Evolutionary conservation across 2,888 invertebrate species (phyloP), one percentile per base, ranked within the genome.

Genomic region (Smittia sp.): DNA sequence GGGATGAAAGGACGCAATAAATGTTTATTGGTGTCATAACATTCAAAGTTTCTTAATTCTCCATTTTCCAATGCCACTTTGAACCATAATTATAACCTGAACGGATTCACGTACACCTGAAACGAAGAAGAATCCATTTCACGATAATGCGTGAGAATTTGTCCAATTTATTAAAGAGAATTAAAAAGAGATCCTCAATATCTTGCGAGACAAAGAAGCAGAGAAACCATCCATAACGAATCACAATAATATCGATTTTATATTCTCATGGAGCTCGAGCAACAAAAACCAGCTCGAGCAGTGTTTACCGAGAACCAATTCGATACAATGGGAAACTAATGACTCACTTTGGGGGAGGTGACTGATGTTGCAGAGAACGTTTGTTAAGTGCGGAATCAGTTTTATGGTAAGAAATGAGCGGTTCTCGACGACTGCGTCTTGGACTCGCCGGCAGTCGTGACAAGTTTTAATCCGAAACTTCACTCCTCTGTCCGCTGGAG

Each of bases 1-100:
- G 46, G 25, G 68, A 54, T 65, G 15, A 32, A 54, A 54, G 54
- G 70, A 70, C 58, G 58, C 58, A 54, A 70, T 70, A 70, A 70
- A 70, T 25, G 52, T 70, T 70, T 70, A 70, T 70, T 70, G 58
- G 70, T 70, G 70, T 70, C 70, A 58, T 70, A 70, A 70, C 27
- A 54, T 70, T 70, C 22, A 32, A 70, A 20, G 46, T 70, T 70
- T 32, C 32, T 70, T 70, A 70, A 70, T 70, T 70, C 38, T 58
- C 38, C 18, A 32, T 46, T 46, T 11, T n/a, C 13, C 7, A 13
- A 39, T 39, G 46, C 46, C 46, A 46, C 46, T 46, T 13, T 15
- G 13, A 13, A 7, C 66, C 18, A 62, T 38, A 67, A 67, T 67
- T 20, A 67, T 18, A 7, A 20, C 20, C 39, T n/a, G 38, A 63